phyloP scores from a whole-genome alignment of 2,797 vertebrate genomes.

The Bothrops alternatus region DNA sequence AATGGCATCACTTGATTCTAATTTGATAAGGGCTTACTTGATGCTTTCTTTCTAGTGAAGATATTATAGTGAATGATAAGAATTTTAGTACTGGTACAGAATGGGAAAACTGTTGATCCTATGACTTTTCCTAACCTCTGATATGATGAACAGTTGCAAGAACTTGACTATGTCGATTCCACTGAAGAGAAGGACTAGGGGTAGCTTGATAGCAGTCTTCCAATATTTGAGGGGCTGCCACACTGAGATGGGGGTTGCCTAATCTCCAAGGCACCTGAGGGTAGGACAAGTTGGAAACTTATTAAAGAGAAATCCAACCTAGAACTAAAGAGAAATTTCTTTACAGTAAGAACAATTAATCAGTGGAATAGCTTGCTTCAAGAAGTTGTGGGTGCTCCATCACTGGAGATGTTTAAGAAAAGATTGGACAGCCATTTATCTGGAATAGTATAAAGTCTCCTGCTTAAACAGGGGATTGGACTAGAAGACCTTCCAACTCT shows the following conservation, averaged over 20 bases:
- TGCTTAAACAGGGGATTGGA: not conserved
- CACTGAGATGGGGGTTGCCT: not conserved
- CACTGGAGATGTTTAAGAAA: not conserved
- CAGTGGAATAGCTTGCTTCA: not conserved
- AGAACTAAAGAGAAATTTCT: not conserved
- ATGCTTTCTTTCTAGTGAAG: not conserved
- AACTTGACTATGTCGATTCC: not conserved
- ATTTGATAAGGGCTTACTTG: not conserved
- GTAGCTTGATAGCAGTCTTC: not conserved
- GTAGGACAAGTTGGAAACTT: not conserved
- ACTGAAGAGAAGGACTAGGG: not conserved
- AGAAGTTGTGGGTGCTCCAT: not conserved
- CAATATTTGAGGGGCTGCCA: not conserved
- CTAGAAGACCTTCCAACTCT: not conserved
- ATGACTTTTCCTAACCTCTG: not conserved
- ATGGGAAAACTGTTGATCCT: not conserved
- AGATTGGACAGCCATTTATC: not conserved
- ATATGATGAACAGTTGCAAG: not conserved
- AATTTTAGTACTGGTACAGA: not conserved
- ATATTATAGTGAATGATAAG: not conserved
- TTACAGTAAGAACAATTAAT: not conserved
- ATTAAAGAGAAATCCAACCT: not conserved
- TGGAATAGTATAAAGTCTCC: not conserved
- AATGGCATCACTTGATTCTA: not conserved
- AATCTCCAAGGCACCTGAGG: not conserved